phyloP scores from a whole-genome alignment of 2,113 vertebrate genomes.

The Rhea pennata region DNA sequence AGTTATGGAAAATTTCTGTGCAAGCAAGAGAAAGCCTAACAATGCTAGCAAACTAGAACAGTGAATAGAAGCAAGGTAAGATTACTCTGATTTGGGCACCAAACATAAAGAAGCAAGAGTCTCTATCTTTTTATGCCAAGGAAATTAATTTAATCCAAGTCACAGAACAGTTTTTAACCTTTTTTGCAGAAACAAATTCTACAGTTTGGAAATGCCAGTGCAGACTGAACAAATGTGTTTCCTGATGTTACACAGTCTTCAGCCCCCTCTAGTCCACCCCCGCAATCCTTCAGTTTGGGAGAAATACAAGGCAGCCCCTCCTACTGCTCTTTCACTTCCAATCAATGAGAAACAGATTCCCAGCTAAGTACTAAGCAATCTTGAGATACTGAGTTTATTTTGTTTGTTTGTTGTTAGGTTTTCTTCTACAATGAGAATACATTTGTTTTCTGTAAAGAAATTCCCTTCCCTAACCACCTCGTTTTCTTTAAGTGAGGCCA shows the following conservation, averaged over 20 bases:
- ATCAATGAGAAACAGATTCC: background rate
- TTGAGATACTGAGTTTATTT: conserved; percentile 13
- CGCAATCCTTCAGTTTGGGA: conserved; percentile 40
- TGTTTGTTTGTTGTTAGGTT: conserved; percentile 10
- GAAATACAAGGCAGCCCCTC: conserved; percentile 33
- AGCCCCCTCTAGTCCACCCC: conserved; percentile 54
- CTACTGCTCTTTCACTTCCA: conserved; percentile 47
- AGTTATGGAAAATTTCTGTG: background rate
- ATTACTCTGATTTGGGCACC: conserved; percentile 48
- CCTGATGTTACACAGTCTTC: conserved; percentile 66
- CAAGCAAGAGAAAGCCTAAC: conserved; percentile 22
- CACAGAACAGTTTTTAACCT: conserved; percentile 72
- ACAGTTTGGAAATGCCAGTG: conserved; percentile 67
- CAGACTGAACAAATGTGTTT: conserved; percentile 69
- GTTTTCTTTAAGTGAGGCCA: conserved; percentile 45
- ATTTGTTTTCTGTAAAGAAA: conserved; percentile 56
- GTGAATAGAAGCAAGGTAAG: conserved; percentile 2
- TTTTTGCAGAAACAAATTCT: conserved; percentile 68
- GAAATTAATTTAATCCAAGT: conserved; percentile 67
- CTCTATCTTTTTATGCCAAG: conserved; percentile 50
- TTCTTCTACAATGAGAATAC: background rate
- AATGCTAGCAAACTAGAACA: background rate
- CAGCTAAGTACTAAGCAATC: conserved; percentile 14
- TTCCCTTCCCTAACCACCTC: conserved; percentile 19
- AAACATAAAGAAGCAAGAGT: conserved; percentile 33